A percentile compares a stretch with the other conserved stretches of the same genome.
These are phyloP conservation scores for Ramphastos sulfuratus DNA, from an alignment of 2,113 vertebrate species.

Conservation along the genomic window DNA sequence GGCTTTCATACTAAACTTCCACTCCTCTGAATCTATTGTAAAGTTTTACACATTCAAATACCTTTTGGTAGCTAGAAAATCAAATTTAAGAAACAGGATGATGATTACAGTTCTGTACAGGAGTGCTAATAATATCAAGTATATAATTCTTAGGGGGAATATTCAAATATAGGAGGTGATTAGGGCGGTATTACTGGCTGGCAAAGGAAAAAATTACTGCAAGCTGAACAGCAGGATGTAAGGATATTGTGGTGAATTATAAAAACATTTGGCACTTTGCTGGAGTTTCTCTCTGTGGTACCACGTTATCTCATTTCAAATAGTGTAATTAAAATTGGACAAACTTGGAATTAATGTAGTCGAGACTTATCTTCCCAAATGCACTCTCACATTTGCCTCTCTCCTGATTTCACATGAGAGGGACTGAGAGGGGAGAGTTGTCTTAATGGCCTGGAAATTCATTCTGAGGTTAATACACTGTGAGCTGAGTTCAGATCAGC, in stretches of 20 bases:
- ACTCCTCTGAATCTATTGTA: not conserved
- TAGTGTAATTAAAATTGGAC: slow-evolving; percentile 51
- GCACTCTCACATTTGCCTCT: not conserved
- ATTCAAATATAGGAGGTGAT: slow-evolving; percentile 51
- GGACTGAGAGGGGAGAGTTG: not conserved
- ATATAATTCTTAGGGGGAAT: slow-evolving; percentile 31
- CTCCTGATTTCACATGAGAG: not conserved
- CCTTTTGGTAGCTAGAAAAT: slow-evolving; percentile 39
- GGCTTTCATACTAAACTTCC: not conserved
- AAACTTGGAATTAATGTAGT: slow-evolving; percentile 15
- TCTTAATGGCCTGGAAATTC: not conserved
- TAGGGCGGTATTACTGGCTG: slow-evolving; percentile 38
- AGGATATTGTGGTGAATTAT: slow-evolving; percentile 52
- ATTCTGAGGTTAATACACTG: not conserved
- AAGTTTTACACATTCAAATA: slow-evolving; percentile 8
- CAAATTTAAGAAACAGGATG: slow-evolving; percentile 49
- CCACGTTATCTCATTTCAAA: slow-evolving; percentile 49
- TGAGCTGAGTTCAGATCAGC: not conserved
- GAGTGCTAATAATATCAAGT: slow-evolving; percentile 52
- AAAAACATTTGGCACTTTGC: slow-evolving; percentile 35
- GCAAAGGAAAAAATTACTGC: slow-evolving; percentile 39
- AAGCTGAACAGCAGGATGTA: slow-evolving; percentile 46
- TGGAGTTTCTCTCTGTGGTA: slow-evolving; percentile 26
- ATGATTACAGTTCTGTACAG: slow-evolving; percentile 10
- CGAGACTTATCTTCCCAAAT: not conserved